Base-by-base conservation (phyloP, 1,140 invertebrate genomes). In the Triops longicaudatus region DNA sequence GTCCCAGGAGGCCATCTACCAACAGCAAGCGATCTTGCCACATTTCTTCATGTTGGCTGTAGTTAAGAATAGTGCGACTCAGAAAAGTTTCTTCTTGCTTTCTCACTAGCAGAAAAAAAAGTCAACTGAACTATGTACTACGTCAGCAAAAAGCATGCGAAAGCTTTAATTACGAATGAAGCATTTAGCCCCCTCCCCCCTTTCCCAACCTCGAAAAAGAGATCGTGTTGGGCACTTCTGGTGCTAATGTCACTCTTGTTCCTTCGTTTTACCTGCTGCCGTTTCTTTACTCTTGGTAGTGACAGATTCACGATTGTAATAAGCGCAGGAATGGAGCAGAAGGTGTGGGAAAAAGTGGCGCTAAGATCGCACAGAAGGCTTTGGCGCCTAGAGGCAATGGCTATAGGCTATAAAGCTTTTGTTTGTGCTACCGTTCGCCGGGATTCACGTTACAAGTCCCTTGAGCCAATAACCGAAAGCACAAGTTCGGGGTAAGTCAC, bases 141-240 rank as follows among this genome's bases (percentile, higher is more conserved):
- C 50, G 7, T n/a, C 50, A 63, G 22, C 14, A 63, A 63, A 63
- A 14, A 22, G 50, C 14, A 63, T 14, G 22, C 6, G 14, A 63
- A 22, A 63, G 50, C 50, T 63, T 63, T 63, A 63, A 63, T 63
- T 63, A 63, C 17, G 50, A 63, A 63, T 63, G 50, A 63, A 63
- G 50, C 50, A 63, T 63, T 22, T 5, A n/a, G 5, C n/a, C 31
- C 31, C 31, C 31, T n/a, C n/a, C n/a, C n/a, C n/a, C n/a, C n/a
- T n/a, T n/a, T n/a, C n/a, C 31, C 31, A 37, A 37, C 31, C 2
- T 7, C 2, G 7, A 37, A 37, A 37, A 63, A 63, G 50, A 63
- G 22, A 63, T 63, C 50, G 50, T 17, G 50, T 22, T 63, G 31
- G 31, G 31, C 50, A 63, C 50, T 63, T 10, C 50, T 63, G 50